Evolutionary conservation across 2,797 vertebrate genomes (phyloP).

Genomic region (Novumbra hubbsi): DNA sequence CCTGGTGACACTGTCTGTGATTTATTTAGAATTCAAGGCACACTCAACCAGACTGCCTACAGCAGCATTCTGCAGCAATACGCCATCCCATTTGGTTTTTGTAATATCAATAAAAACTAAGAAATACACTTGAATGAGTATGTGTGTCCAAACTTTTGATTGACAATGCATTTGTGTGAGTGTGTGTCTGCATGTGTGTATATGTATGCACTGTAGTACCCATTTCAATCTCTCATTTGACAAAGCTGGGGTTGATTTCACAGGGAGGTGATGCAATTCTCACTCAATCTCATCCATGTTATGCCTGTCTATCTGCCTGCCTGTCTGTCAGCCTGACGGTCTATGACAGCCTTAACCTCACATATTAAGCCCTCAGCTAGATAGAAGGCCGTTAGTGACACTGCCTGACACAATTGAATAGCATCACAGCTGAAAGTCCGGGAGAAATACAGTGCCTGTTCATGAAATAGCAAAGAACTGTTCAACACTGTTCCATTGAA

Average conservation of each 20-base stretch:
- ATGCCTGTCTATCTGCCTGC: background rate
- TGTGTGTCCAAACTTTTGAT: too few species aligned
- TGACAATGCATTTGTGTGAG: background rate
- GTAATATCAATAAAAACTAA: too few species aligned
- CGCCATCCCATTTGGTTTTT: too few species aligned
- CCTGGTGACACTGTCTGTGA: too few species aligned
- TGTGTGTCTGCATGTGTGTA: background rate
- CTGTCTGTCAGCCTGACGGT: background rate
- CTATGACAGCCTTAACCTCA: background rate
- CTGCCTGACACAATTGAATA: background rate
- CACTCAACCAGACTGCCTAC: too few species aligned
- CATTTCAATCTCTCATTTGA: background rate
- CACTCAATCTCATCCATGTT: slow-evolving; percentile 1
- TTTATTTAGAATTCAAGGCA: too few species aligned
- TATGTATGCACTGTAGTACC: background rate
- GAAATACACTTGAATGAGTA: too few species aligned
- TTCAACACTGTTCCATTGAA: background rate
- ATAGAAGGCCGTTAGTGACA: background rate
- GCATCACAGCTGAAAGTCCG: background rate
- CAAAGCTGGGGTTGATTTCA: background rate
- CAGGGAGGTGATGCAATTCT: slow-evolving; percentile 14
- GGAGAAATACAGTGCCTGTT: background rate
- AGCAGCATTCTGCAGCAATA: too few species aligned
- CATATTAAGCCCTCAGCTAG: background rate
- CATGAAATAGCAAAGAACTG: background rate